Evolutionary conservation across 2,797 vertebrate species (phyloP).

Genomic region (Sebastes matsubarae): DNA sequence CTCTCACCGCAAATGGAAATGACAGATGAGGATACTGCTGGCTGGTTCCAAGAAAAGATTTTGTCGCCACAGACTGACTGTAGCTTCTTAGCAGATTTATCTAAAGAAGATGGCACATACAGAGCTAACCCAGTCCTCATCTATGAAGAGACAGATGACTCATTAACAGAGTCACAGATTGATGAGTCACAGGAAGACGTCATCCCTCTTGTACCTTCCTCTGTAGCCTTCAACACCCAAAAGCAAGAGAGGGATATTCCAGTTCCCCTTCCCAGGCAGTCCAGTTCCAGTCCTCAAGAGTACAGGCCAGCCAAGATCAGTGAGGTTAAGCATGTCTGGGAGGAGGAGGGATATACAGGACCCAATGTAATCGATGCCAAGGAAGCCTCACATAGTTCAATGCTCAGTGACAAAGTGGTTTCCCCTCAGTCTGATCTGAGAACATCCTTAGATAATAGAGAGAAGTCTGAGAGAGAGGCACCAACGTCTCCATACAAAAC

Average conservation of each 20-base stretch:
- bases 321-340: conserved; percentile 63
- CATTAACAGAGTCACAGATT: conserved; percentile 23
- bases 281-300: conserved; percentile 37
- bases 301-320: conserved; percentile 41
- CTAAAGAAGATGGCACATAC: conserved; percentile 57
- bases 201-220: neutral
- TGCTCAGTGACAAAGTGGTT: neutral
- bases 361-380: conserved; percentile 24
- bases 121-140: conserved; percentile 65
- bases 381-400: conserved; percentile 18
- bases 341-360: conserved; percentile 66
- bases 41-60: neutral
- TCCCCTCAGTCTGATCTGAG: conserved; percentile 11
- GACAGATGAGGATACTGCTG: neutral
- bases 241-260: neutral
- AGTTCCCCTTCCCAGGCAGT: conserved; percentile 15
- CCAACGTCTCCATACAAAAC: conserved; percentile 18
- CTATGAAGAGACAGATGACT: conserved; percentile 56
- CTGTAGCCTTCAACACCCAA: neutral
- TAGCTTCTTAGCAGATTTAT: neutral
- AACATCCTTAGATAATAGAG: neutral
- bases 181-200: neutral
- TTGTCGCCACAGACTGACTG: neutral
- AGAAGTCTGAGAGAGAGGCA: neutral
- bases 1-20: neutral